Conservation (phyloP, 2,888 invertebrate genomes). For the Agrochola lota region DNA sequence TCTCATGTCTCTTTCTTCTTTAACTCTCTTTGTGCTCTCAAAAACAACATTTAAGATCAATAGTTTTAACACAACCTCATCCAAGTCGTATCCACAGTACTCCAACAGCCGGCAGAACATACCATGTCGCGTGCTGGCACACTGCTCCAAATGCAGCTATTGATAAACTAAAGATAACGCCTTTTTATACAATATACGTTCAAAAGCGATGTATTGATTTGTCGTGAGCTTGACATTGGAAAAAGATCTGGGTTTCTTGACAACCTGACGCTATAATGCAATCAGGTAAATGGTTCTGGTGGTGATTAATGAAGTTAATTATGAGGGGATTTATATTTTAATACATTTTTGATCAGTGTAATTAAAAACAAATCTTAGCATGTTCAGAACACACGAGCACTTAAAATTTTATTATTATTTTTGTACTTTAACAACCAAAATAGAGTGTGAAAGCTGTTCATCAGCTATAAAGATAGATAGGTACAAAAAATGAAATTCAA, state of each 20-base stretch:
- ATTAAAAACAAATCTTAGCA: too few species aligned
- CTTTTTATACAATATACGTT: conserved; percentile 47
- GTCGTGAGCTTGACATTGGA: not conserved
- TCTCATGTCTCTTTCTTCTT: not conserved
- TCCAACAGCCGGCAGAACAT: conserved; percentile 48
- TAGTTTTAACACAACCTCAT: not conserved
- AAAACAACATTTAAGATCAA: not conserved
- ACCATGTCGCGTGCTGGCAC: conserved; percentile 77
- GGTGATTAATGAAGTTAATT: not conserved
- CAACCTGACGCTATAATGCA: not conserved
- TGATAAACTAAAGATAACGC: conserved; percentile 60
- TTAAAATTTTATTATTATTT: too few species aligned
- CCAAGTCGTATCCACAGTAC: conserved; percentile 70
- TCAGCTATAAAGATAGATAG: too few species aligned
- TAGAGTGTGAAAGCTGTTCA: too few species aligned
- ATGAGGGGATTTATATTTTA: too few species aligned
- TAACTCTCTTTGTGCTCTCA: not conserved
- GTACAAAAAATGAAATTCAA: too few species aligned
- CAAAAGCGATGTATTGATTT: conserved; percentile 22
- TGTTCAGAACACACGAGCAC: too few species aligned
- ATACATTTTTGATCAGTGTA: too few species aligned
- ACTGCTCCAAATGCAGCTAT: conserved; percentile 77
- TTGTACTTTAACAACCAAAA: too few species aligned
- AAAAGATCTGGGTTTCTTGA: not conserved
- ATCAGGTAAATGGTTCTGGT: not conserved